phyloP scores from a whole-genome alignment of 1,140 invertebrate genomes.

The Macrosteles quadrilineatus region DNA sequence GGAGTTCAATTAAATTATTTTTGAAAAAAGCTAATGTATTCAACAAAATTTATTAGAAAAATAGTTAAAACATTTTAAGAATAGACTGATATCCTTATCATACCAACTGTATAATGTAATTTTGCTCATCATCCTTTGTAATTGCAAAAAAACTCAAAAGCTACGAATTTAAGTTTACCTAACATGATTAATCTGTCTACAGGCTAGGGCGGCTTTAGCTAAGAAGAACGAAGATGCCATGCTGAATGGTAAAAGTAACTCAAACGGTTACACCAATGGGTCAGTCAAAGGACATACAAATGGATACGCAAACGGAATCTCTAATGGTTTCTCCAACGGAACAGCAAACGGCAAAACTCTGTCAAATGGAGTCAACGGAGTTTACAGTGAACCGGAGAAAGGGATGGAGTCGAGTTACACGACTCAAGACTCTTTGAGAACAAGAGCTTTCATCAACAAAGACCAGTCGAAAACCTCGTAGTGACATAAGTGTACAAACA shows the following conservation, averaged over 20 bases:
- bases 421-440: constrained; percentile 23
- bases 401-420: constrained; percentile 30
- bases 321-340: constrained; percentile 27
- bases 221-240: constrained; percentile 14
- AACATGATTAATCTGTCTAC: no score
- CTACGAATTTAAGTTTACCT: no score
- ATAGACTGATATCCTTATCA: no score
- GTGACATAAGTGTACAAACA: background rate
- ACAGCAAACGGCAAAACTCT: background rate
- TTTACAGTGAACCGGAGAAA: constrained; percentile 27
- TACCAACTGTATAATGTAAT: no score
- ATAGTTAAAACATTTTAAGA: no score
- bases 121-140: no score
- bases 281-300: background rate
- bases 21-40: background rate
- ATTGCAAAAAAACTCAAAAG: no score
- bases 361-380: constrained; percentile 2
- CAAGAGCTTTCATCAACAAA: constrained; percentile 26
- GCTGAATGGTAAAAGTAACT: background rate
- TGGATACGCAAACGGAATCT: background rate
- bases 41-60: no score
- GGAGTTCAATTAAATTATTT: background rate
- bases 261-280: background rate
- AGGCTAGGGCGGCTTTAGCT: background rate
- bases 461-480: background rate